These are phyloP conservation scores for Dermatemys mawii DNA, from an alignment of 2,113 vertebrate genomes.

Conservation along the genomic window DNA sequence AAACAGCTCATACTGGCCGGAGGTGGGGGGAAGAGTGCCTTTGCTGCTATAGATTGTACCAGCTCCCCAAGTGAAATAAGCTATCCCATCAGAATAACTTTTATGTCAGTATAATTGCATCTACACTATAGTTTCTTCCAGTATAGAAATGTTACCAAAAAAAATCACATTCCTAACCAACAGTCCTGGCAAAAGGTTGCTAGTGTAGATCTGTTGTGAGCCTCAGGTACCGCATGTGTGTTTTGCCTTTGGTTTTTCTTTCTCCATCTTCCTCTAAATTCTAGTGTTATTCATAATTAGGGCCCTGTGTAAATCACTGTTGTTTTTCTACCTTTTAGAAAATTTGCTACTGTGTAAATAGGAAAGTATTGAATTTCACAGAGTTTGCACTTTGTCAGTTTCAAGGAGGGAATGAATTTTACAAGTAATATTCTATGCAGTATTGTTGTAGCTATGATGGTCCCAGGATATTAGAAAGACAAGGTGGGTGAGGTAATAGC, in stretches of 20 bases:
- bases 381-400: not conserved
- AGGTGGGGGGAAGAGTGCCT: not conserved
- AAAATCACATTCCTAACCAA: no score
- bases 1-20: no score
- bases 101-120: not conserved
- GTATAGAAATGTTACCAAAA: no score
- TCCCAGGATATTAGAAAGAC: not conserved
- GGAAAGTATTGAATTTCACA: not conserved
- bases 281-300: not conserved
- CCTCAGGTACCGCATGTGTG: not conserved
- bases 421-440: not conserved
- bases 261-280: not conserved
- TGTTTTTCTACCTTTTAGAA: not conserved
- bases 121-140: not conserved
- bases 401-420: not conserved
- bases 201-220: not conserved
- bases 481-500: not conserved
- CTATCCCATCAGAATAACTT: not conserved
- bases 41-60: not conserved
- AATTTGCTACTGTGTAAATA: not conserved
- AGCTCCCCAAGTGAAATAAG: not conserved
- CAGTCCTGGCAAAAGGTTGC: no score
- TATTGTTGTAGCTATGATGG: not conserved
- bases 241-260: not conserved
- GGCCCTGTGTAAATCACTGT: not conserved